A percentile compares a stretch with the other conserved stretches of the same genome.
phyloP scores from a whole-genome alignment of 2,797 vertebrate genomes.

The Adrianichthys oophorus region DNA sequence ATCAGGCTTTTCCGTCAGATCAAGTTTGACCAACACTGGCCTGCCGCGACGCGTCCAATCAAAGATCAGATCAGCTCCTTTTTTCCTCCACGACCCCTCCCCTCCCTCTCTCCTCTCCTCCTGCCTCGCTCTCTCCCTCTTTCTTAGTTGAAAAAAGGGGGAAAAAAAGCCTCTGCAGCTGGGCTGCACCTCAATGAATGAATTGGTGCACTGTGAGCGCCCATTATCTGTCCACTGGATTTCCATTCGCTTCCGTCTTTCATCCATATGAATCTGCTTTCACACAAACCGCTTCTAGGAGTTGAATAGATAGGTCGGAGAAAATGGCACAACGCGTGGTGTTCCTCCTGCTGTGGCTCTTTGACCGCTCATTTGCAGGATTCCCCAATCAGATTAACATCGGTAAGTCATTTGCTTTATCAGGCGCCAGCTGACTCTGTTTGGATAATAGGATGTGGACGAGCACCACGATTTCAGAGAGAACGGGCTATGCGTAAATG shows the following conservation, averaged over 20 bases:
- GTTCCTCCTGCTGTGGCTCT: constrained; percentile 88
- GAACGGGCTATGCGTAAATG: constrained; percentile 56
- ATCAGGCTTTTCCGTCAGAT: constrained; percentile 78
- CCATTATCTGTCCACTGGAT: constrained; percentile 73
- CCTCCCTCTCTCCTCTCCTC: constrained; percentile 17
- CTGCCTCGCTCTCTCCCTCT: constrained; percentile 37
- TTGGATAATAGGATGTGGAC: constrained; percentile 8
- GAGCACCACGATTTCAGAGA: constrained; percentile 10
- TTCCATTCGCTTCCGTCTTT: constrained; percentile 73
- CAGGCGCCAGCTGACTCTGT: neutral
- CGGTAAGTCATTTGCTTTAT: constrained; percentile 82
- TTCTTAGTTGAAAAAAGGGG: constrained; percentile 54
- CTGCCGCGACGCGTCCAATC: constrained; percentile 84
- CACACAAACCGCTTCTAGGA: constrained; percentile 81
- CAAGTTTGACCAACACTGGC: constrained; percentile 89
- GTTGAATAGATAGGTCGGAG: constrained; percentile 82
- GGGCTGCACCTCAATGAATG: constrained; percentile 86
- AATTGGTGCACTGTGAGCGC: constrained; percentile 86
- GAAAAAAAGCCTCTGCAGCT: constrained; percentile 73
- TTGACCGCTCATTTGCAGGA: constrained; percentile 85
- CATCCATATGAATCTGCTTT: constrained; percentile 79
- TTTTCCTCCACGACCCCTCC: constrained; percentile 58
- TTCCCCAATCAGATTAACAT: constrained; percentile 99
- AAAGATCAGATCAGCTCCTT: constrained; percentile 78
- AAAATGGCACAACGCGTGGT: constrained; percentile 91